Base-by-base conservation (phyloP, 2,113 vertebrate species). In the Murina feae region DNA sequence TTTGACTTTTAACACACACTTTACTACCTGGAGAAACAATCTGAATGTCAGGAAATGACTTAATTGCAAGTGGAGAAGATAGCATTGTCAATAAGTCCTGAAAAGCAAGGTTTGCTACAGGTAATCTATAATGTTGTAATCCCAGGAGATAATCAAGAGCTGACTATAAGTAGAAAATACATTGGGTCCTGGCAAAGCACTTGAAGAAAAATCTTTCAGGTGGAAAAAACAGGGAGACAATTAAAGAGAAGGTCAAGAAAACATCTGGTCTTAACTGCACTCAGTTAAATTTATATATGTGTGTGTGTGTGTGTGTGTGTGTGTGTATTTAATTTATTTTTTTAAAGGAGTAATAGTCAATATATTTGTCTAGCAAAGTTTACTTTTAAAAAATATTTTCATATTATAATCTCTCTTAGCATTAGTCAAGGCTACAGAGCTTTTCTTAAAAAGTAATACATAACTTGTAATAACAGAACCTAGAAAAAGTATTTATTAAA, bases 191-290 rank as follows among this genome's bases (percentile, higher is more conserved):
- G 63, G 63, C 35, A 96, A 69, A 68, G 1, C 1, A 49, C 60
- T 83, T 86, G 69, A 95, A 88, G n/a, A 90, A 97, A 95, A 94
- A 68, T 95, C 93, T 94, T 69, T 85, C 72, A 95, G 60, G 89
- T 89, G 89, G 72, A 90, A 95, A 89, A 88, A 88, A 55, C 72
- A 96, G 89, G n/a, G 53, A 94, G 42, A 44, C 42, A 90, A 95
- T 92, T 93, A 96, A 90, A 89, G 55, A 32, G 49, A 10, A 90
- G 28, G 18, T 30, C 65, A 82, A 95, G 28, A n/a, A 95, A 95
- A 94, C 68, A 95, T 28, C 60, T 95, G 72, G 6, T 60, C 35
- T 58, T 75, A 76, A 95, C 53, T 66, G 16, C 2, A 69, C 16
- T 78, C 30, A 21, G 76, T 63, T 86, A 78, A 71, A 76, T 53